Percentiles rank a stretch among this genome's conserved stretches.
Conservation (phyloP, 1,140 invertebrate genomes). For the Aporrectodea caliginosa region DNA sequence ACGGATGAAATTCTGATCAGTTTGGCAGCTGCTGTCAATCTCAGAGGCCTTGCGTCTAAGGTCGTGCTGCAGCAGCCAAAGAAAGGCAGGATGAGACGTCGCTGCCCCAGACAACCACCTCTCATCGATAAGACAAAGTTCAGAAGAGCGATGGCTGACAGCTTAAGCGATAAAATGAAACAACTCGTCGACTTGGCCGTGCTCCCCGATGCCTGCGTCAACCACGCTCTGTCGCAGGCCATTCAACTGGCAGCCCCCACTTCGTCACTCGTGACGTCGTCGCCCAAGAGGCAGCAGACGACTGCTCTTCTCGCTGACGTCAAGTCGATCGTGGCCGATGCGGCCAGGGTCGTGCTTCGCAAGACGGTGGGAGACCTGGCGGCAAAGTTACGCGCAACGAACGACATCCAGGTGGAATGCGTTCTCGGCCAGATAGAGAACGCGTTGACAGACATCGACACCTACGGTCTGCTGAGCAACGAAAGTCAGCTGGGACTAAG, state of each 20-base stretch:
- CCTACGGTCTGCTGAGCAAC: neutral
- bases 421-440: neutral
- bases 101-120: too few relatives aligned
- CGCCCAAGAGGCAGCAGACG: too few relatives aligned
- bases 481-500: neutral
- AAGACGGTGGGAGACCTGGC: neutral
- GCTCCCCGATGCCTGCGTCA: neutral
- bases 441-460: neutral
- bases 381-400: neutral
- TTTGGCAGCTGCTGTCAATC: neutral
- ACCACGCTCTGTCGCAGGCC: neutral
- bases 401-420: neutral
- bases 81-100: neutral
- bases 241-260: too few relatives aligned
- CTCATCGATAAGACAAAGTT: neutral
- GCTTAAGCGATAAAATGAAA: neutral
- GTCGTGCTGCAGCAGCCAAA: neutral
- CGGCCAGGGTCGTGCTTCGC: neutral
- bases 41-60: neutral
- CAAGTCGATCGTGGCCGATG: neutral
- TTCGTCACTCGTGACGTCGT: too few relatives aligned
- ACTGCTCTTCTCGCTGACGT: neutral
- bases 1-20: neutral
- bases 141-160: neutral
- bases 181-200: neutral